These are phyloP conservation scores for Luscinia megarhynchos DNA, from an alignment of 2,797 vertebrate species.

Conservation along the genomic window DNA sequence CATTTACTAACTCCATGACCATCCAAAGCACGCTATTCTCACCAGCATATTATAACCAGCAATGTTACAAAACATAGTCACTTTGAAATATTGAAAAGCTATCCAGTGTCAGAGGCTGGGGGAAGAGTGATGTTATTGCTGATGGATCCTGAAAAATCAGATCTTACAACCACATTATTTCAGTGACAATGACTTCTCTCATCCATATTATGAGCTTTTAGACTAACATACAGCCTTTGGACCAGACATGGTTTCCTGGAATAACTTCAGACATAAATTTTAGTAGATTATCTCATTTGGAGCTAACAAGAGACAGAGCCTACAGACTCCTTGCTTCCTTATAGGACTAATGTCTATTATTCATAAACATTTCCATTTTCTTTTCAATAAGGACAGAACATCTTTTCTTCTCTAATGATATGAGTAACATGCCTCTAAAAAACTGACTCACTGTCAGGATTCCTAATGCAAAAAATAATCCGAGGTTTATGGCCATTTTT, in stretches of 20 bases:
- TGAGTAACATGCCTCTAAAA: not conserved
- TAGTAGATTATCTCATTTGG: constrained; percentile 45
- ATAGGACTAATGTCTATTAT: not conserved
- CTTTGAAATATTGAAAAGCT: not conserved
- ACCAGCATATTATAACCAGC: not conserved
- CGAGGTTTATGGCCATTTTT: not conserved
- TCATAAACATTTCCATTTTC: constrained; percentile 32
- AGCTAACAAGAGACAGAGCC: constrained; percentile 15
- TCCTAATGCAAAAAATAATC: not conserved
- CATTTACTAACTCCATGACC: not conserved
- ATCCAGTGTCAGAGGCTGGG: rapidly evolving
- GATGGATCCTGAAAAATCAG: constrained; percentile 9
- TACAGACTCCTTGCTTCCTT: constrained; percentile 8
- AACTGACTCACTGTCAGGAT: not conserved
- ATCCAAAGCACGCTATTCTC: not conserved
- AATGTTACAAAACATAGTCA: not conserved
- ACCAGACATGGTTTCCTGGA: constrained; percentile 8
- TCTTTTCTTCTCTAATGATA: constrained; percentile 20
- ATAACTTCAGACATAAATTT: constrained; percentile 44
- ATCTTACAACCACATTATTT: constrained; percentile 6
- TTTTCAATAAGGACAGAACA: not conserved
- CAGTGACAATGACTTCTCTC: not conserved
- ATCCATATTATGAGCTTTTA: not conserved
- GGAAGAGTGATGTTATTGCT: not conserved
- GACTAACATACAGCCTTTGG: not conserved